phyloP scores from a whole-genome alignment of 1,140 invertebrate genomes.

The Diploscapter pachys region DNA sequence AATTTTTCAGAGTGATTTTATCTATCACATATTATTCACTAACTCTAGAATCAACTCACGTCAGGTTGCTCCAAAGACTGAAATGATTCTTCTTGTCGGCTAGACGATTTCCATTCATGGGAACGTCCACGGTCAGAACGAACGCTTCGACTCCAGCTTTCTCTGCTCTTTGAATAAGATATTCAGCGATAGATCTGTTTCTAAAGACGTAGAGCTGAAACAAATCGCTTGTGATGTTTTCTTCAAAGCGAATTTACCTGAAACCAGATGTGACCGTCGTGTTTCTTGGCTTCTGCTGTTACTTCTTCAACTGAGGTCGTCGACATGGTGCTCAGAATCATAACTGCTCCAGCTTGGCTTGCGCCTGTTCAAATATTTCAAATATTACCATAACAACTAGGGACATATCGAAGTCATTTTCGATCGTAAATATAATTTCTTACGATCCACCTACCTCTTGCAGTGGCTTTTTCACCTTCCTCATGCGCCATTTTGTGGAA shows the following conservation, averaged over 20 bases:
- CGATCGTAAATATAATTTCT: too few relatives aligned
- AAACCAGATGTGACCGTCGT: constrained; percentile 60
- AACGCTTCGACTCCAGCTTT: constrained; percentile 79
- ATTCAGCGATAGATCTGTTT: constrained; percentile 72
- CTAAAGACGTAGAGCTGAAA: constrained; percentile 86
- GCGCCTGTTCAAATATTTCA: constrained; percentile 65
- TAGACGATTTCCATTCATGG: constrained; percentile 75
- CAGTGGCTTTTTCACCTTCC: too few relatives aligned
- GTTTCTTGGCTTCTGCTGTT: constrained; percentile 71
- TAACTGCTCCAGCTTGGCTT: constrained; percentile 71
- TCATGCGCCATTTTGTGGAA: too few relatives aligned
- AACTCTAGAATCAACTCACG: constrained; percentile 60
- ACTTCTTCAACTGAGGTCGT: constrained; percentile 85
- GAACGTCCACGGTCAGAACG: constrained; percentile 82
- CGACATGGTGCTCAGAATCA: constrained; percentile 78
- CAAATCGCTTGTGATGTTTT: constrained; percentile 63
- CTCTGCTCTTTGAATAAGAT: constrained; percentile 76
- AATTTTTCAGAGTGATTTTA: constrained; percentile 40
- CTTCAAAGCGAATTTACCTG: constrained; percentile 41
- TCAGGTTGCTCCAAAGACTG: constrained; percentile 73
- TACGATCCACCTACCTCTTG: constrained; percentile 47
- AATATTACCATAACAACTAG: too few relatives aligned
- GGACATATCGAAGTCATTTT: too few relatives aligned
- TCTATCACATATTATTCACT: constrained; percentile 66
- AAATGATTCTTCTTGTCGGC: constrained; percentile 81